Base-by-base conservation (phyloP, 1,140 invertebrate species). In the Eupristina koningsbergeri region DNA sequence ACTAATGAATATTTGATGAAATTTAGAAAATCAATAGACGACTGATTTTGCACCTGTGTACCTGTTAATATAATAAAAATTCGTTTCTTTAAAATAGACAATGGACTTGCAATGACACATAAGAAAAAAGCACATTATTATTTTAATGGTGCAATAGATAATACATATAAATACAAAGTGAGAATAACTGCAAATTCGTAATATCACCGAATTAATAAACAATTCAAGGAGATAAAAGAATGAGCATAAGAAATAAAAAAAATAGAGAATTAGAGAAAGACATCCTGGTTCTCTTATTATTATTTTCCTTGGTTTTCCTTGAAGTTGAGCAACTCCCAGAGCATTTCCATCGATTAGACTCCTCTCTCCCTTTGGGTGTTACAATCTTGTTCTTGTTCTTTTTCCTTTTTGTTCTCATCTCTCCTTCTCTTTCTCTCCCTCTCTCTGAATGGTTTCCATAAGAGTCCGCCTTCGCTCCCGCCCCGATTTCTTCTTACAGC, bases 381-480 rank as follows among this genome's bases (percentile, higher is more conserved):
- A 11, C 41, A 45, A 45, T 45, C 41, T 45, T 45, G 41, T 45
- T 45, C 41, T 5, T 45, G 41, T 11, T 45, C 41, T 45, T 45
- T 45, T 45, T 45, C 41, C 11, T 7, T 45, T 50, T 74, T n/a
- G 73, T 34, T 45, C 41, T 73, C 69, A 19, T 73, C 41, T 73
- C 47, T 45, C 75, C 39, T 36, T 50, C 75, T 19, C 75, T 58
- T 34, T 34, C 75, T 36, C 75, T 69, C 64, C 53, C 78, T 31
- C 63, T 36, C 26, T 53, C 64, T 34, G 19, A 41, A 71, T 71
- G 67, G 67, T 41, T 67, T 67, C 64, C 36, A 71, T 6, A 36
- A 61, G 22, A n/a, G 50, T 78, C 39, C 77, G 63, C 77, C 61
- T 17, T 47, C 77, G 26, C 61, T 67, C 39, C 77, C 39, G 29